Conservation (phyloP, 2,797 vertebrate species). For the Darevskia mixta region DNA sequence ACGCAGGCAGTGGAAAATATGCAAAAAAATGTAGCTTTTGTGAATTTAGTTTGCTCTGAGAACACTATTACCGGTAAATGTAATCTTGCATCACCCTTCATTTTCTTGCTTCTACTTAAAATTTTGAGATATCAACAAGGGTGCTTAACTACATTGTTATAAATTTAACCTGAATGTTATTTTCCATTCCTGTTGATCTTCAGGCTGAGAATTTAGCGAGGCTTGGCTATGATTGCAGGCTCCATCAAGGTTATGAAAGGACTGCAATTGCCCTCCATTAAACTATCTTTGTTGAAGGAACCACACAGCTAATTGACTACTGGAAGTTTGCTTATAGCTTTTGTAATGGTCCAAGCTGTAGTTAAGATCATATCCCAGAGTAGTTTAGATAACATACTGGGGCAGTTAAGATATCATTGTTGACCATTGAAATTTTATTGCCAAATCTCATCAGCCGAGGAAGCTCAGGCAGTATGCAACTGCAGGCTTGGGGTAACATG, state of each 20-base stretch:
- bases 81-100: conserved; percentile 71
- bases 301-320: conserved; percentile 63
- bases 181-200: conserved; percentile 74
- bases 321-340: conserved; percentile 66
- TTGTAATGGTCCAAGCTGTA: conserved; percentile 63
- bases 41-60: conserved; percentile 71
- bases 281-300: conserved; percentile 67
- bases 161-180: conserved; percentile 72
- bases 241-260: conserved; percentile 74
- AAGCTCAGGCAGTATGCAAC: not conserved
- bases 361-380: conserved; percentile 70
- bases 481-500: not conserved
- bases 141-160: conserved; percentile 59
- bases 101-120: conserved; percentile 69
- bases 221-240: conserved; percentile 71
- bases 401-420: conserved; percentile 44
- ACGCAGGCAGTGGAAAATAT: conserved; percentile 14
- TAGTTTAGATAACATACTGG: conserved; percentile 49
- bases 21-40: conserved; percentile 64
- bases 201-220: conserved; percentile 73
- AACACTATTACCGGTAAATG: conserved; percentile 63
- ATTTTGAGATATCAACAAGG: conserved; percentile 66
- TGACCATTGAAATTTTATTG: conserved; percentile 32
- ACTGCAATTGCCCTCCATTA: conserved; percentile 71
- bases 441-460: conserved; percentile 3